Evolutionary conservation across 2,888 invertebrate species (phyloP).

Genomic region (Dascillus cervinus): DNA sequence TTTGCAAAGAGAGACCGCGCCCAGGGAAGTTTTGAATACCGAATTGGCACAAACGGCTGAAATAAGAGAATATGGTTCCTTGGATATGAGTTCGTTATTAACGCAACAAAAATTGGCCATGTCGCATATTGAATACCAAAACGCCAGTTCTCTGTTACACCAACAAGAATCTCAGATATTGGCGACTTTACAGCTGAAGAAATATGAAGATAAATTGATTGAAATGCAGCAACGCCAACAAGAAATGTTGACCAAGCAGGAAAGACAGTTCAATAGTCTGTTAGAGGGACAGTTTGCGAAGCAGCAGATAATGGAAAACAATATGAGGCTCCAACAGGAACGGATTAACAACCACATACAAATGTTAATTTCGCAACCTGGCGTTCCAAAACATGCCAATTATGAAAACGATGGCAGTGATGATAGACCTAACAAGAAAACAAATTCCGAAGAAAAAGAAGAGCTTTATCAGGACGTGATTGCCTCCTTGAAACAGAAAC

Average conservation of each 20-base stretch:
- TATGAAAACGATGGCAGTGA: slow-evolving; percentile 30
- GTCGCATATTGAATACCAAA: slow-evolving; percentile 45
- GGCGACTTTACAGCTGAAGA: slow-evolving; percentile 54
- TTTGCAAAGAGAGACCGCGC: not conserved
- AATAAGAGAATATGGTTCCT: not conserved
- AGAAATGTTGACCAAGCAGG: slow-evolving; percentile 47
- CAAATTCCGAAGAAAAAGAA: slow-evolving; percentile 22
- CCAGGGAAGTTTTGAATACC: not conserved
- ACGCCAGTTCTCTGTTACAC: slow-evolving; percentile 49
- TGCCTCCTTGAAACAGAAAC: slow-evolving; percentile 49
- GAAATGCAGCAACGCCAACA: slow-evolving; percentile 51
- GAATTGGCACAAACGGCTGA: not conserved
- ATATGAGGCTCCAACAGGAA: slow-evolving; percentile 53
- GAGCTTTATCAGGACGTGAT: slow-evolving; percentile 39
- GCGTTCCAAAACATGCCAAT: slow-evolving; percentile 8
- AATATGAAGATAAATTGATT: slow-evolving; percentile 53
- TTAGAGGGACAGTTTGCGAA: slow-evolving; percentile 49
- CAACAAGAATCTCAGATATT: slow-evolving; percentile 56
- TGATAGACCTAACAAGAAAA: slow-evolving; percentile 37
- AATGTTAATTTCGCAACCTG: slow-evolving; percentile 37
- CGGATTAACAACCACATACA: slow-evolving; percentile 55
- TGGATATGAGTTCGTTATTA: slow-evolving; percentile 19
- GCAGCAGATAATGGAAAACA: slow-evolving; percentile 50
- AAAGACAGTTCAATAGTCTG: slow-evolving; percentile 48
- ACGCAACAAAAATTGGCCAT: slow-evolving; percentile 31